Percentiles rank a stretch among this genome's conserved stretches.
phyloP scores from a whole-genome alignment of 2,888 invertebrate genomes.

The Eurytoma adleriae region DNA sequence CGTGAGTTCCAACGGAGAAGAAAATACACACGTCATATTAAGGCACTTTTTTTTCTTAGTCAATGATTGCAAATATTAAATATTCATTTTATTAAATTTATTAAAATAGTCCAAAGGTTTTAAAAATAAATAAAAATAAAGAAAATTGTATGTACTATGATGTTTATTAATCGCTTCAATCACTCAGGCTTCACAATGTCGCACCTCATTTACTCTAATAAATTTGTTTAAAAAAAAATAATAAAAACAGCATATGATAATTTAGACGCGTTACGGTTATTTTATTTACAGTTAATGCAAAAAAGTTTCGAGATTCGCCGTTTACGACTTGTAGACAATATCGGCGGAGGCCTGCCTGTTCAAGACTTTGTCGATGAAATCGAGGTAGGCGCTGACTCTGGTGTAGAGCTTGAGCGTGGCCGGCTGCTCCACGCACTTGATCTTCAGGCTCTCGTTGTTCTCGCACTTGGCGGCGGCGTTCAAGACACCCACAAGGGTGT shows the following conservation, averaged over 20 bases:
- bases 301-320: neutral
- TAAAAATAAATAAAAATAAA: too few relatives aligned
- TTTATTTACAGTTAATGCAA: neutral
- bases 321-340: slow-evolving; percentile 7
- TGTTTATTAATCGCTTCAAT: too few relatives aligned
- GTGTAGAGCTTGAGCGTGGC: slow-evolving; percentile 23
- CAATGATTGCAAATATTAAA: too few relatives aligned
- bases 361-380: slow-evolving; percentile 30
- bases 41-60: too few relatives aligned
- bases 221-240: neutral
- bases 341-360: slow-evolving; percentile 4
- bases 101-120: too few relatives aligned
- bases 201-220: too few relatives aligned
- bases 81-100: too few relatives aligned
- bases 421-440: slow-evolving; percentile 4
- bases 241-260: neutral
- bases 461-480: slow-evolving; percentile 8
- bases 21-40: too few relatives aligned
- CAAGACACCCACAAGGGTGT: slow-evolving; percentile 20
- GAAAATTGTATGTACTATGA: too few relatives aligned
- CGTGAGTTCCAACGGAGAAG: too few relatives aligned
- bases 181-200: too few relatives aligned
- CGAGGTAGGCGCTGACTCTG: slow-evolving; percentile 30
- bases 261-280: neutral
- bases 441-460: neutral